Evolutionary conservation across 2,113 vertebrate genomes (phyloP).

Genomic region (Gopherus flavomarginatus): DNA sequence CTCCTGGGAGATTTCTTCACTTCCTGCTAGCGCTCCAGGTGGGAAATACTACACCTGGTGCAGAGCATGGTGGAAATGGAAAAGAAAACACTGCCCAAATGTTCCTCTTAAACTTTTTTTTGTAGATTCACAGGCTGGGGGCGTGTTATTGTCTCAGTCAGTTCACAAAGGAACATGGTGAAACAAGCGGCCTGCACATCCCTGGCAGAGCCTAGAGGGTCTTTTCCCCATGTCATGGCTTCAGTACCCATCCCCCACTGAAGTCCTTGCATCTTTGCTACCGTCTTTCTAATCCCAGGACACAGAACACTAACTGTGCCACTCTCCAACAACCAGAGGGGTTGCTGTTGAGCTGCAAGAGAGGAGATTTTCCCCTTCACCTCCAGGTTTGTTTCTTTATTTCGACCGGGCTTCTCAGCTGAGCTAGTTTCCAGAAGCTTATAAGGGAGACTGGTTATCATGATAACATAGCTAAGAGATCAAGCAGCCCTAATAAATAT

Average conservation of each 20-base stretch:
- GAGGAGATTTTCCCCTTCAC: not conserved
- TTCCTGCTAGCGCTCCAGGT: not conserved
- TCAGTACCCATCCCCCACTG: not conserved
- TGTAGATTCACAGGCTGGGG: not conserved
- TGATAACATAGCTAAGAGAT: not conserved
- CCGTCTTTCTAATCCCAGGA: not conserved
- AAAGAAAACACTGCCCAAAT: not conserved
- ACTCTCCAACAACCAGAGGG: not conserved
- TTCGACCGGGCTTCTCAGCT: not conserved
- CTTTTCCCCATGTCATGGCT: not conserved
- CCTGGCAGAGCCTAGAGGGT: not conserved
- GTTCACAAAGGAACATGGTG: not conserved
- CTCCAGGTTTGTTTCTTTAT: not conserved
- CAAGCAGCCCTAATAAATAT: not conserved
- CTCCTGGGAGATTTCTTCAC: not conserved
- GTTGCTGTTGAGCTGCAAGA: not conserved
- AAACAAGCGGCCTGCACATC: not conserved
- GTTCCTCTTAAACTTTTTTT: not conserved
- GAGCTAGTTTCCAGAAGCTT: not conserved
- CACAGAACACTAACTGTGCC: not conserved
- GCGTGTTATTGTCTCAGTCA: not conserved
- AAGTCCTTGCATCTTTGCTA: not conserved
- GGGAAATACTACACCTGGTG: not conserved
- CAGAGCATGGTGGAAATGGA: not conserved
- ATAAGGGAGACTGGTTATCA: not conserved